Conservation (phyloP, 30 jellyfish, hydroid and myxozoan genomes). For the Clytia hemisphaerica region DNA sequence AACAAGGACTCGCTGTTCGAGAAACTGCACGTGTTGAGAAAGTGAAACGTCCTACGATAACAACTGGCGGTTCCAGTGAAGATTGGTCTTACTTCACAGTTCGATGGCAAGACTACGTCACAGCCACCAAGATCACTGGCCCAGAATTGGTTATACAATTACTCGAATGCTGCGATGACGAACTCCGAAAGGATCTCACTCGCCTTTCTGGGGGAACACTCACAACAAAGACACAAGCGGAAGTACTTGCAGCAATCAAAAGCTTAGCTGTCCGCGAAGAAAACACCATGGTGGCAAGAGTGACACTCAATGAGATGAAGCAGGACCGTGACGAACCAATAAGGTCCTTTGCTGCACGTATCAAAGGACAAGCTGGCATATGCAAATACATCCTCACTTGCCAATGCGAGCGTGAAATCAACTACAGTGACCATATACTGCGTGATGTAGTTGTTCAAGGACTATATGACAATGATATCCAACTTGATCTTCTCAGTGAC, state of each 20-base stretch:
- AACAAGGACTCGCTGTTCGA: background rate
- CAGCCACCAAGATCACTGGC: conserved; percentile 26
- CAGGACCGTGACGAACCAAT: conserved; percentile 16
- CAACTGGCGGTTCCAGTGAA: conserved; percentile 17
- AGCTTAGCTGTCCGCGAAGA: conserved; percentile 18
- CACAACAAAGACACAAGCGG: conserved; percentile 6
- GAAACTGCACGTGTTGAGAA: conserved; percentile 17
- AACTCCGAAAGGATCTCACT: conserved; percentile 29
- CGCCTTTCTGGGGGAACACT: conserved; percentile 18
- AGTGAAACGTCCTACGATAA: conserved; percentile 34
- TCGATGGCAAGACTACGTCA: conserved; percentile 36
- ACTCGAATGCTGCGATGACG: conserved; percentile 37
- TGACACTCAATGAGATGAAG: too few relatives aligned
- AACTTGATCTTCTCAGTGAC: background rate
- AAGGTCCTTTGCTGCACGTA: conserved; percentile 26
- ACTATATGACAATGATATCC: background rate
- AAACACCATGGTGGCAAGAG: conserved; percentile 24
- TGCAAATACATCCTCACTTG: conserved; percentile 14
- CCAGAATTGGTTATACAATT: conserved; percentile 17
- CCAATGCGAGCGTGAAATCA: too few relatives aligned
- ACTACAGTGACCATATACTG: too few relatives aligned
- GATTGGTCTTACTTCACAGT: conserved; percentile 38
- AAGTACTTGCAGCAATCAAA: conserved; percentile 7
- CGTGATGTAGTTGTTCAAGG: background rate
- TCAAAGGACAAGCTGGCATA: conserved; percentile 22